Base-by-base conservation (phyloP, 2,888 invertebrate genomes). In the Catotricha subobsoleta region DNA sequence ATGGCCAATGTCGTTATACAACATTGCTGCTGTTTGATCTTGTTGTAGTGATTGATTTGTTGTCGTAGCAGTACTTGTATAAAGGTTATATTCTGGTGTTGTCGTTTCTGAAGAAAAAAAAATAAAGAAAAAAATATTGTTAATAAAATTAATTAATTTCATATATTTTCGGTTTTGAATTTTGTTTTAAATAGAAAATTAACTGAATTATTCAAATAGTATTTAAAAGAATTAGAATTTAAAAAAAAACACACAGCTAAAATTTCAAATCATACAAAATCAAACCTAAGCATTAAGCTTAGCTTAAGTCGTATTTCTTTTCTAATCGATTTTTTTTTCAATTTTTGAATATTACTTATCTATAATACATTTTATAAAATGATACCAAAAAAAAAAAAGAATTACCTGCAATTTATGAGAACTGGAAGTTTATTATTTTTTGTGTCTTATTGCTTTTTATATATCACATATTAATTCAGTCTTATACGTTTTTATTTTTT, bases 21-120 rank as follows among this genome's bases (percentile, higher is more conserved):
- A 20, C 35, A 21, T 21, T 12, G n/a, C 13, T 20, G 10, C 19
- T 15, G 15, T 18, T 20, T 19, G 5, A 16, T 4, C 12, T 20
- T 35, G 9, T 35, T 35, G 12, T n/a, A n/a, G 19, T 35, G 35
- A 35, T 20, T 35, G 12, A 35, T 35, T 35, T 20, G 21, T 16
- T 13, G 16, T 33, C n/a, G n/a, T n/a, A n/a, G n/a, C n/a, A 10
- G 33, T n/a, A 33, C 7, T 33, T 18, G 33, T 33, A 33, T 33
- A 33, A 10, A 33, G 15, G 10, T 33, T 33, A 16, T 16, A 33
- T 15, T 33, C 33, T 33, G 33, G 33, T 16, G 10, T 16, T 9
- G 33, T 15, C 9, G 9, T 16, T 15, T 33, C 33, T 30, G 15
- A 30, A 30, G 15, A 30, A 15, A 30, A 30, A 30, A 30, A 7